These are phyloP conservation scores for Mylabris phalerata DNA, from an alignment of 1,140 invertebrate genomes.

Conservation along the genomic window DNA sequence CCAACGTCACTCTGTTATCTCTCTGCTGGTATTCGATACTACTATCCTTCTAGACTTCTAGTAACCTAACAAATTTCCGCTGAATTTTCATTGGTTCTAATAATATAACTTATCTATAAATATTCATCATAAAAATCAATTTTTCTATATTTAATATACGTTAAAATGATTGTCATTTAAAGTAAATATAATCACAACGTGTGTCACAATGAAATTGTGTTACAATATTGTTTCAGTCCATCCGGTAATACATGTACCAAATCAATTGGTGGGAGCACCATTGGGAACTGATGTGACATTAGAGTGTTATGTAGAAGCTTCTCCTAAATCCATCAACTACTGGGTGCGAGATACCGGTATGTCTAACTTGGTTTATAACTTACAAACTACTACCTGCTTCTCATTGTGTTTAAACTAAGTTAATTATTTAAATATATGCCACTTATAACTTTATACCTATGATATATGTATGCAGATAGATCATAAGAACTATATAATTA, in stretches of 20 bases:
- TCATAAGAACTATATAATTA: no score
- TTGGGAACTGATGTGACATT: conserved; percentile 77
- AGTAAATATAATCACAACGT: conserved; percentile 1
- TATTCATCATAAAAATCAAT: no score
- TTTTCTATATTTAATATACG: no score
- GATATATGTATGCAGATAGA: no score
- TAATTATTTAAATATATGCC: conserved; percentile 28
- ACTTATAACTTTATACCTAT: conserved; percentile 7
- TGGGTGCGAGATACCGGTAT: conserved; percentile 76
- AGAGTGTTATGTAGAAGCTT: conserved; percentile 85
- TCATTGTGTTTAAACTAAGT: conserved; percentile 18
- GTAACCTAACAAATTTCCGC: not conserved
- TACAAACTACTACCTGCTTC: conserved; percentile 11
- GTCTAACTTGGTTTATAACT: conserved; percentile 20
- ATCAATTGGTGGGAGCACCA: conserved; percentile 82
- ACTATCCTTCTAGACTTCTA: not conserved
- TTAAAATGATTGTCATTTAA: no score
- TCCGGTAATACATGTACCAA: conserved; percentile 80
- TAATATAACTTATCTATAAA: not conserved
- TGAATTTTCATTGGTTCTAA: not conserved
- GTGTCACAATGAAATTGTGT: conserved; percentile 9
- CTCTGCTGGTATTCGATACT: not conserved
- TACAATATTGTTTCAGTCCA: conserved; percentile 57
- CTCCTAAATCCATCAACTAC: conserved; percentile 81
- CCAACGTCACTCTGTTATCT: not conserved